These are phyloP conservation scores for Proisotoma minuta DNA, from an alignment of 2,888 invertebrate species.

Conservation along the genomic window DNA sequence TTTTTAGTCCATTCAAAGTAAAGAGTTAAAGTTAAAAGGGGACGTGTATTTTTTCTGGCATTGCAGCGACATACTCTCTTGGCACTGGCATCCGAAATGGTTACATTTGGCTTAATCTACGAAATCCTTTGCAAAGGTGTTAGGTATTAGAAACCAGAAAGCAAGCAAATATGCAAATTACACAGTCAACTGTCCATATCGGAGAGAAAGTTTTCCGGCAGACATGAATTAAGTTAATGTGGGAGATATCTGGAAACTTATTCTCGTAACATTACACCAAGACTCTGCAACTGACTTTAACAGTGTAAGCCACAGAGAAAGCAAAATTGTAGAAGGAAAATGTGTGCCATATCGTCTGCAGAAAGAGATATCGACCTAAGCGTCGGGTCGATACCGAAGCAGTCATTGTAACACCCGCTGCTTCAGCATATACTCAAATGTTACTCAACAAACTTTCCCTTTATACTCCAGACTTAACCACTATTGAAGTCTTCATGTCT, in stretches of 20 bases:
- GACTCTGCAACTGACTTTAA: no score
- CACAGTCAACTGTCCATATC: no score
- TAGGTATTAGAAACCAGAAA: not conserved
- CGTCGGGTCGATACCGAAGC: conserved; percentile 35
- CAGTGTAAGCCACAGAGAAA: no score
- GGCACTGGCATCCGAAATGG: no score
- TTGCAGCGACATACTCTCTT: no score
- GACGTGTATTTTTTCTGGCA: no score
- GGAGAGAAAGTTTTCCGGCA: no score
- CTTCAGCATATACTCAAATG: not conserved
- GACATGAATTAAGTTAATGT: no score
- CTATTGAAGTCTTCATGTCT: not conserved
- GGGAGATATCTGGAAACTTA: no score
- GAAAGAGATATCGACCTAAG: conserved; percentile 40
- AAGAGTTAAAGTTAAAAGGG: not conserved
- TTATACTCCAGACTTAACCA: not conserved
- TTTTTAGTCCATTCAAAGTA: conserved; percentile 1
- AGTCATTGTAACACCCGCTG: conserved; percentile 6
- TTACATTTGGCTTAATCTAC: no score
- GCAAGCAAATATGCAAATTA: not conserved
- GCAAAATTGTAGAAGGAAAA: conserved; percentile 15
- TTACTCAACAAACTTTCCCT: conserved; percentile 6
- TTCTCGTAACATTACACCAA: no score
- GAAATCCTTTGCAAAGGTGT: not conserved
- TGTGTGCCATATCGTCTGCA: conserved; percentile 32